Evolutionary conservation across 2,888 invertebrate genomes (phyloP), one percentile per base, ranked within the genome.

Genomic region (Agrotis ipsilon): DNA sequence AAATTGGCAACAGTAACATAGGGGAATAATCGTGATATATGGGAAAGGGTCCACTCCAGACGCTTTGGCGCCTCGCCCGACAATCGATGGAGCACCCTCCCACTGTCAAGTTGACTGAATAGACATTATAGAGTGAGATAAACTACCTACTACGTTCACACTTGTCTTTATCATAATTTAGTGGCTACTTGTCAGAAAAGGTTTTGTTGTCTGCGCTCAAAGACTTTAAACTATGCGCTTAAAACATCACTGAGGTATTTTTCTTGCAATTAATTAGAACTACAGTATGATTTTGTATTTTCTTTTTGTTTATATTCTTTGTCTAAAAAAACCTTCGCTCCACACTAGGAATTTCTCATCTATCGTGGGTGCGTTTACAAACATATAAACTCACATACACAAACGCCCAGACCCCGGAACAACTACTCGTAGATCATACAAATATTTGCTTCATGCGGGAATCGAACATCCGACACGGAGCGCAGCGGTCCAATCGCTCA

Each of bases 31-130:
- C 61, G 70, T 81, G 81, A 86, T 82, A 54, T 83, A 86, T 75
- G 74, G 54, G 43, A 54, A 52, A 65, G 62, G 61, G 67, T 75
- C 67, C 65, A 21, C 67, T 59, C 68, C 82, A 88, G 89, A 90
- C 89, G 57, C 73, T 75, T 72, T 69, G 90, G 88, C 90, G 90
- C 87, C 90, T 55, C 54, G 64, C 82, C 75, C 83, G 78, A 68
- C 65, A 82, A 87, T 85, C 83, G 80, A 84, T 82, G 68, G 78
- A 86, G 82, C 72, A 48, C 51, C 81, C 77, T 79, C 75, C 80
- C 75, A 63, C 72, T 72, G 46, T 21, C 55, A 60, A 76, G 67
- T 71, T 64, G 46, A 64, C 67, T 54, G 39, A 76, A 67, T 67
- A 76, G 45, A 67, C 52, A 63, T 81, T 81, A 64, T 54, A 64